These are phyloP conservation scores for Carassius auratus DNA, from an alignment of 2,113 vertebrate species.

Conservation along the genomic window DNA sequence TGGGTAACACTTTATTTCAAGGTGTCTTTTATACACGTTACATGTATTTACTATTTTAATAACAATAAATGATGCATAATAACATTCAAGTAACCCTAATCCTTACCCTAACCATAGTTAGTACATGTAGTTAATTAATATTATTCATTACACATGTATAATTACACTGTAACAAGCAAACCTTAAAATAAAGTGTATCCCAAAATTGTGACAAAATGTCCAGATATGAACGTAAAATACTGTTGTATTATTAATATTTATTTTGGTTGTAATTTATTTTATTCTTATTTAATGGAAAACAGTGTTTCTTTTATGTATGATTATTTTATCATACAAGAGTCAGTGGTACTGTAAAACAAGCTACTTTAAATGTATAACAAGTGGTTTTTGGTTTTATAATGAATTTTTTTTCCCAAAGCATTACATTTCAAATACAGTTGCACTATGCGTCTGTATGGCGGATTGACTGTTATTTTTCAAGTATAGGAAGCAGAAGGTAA, in stretches of 20 bases:
- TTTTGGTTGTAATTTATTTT: neutral
- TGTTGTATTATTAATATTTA: neutral
- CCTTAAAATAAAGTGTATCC: too few relatives aligned
- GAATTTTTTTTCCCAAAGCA: neutral
- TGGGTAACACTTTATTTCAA: too few relatives aligned
- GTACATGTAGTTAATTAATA: too few relatives aligned
- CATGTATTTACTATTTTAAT: too few relatives aligned
- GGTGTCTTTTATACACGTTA: too few relatives aligned
- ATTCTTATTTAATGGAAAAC: neutral
- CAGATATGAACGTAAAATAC: neutral
- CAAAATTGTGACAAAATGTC: neutral
- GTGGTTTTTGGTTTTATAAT: neutral
- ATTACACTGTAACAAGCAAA: too few relatives aligned
- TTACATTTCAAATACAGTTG: neutral
- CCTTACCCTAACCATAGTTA: too few relatives aligned
- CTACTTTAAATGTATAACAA: neutral
- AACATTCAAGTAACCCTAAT: too few relatives aligned
- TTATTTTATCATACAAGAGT: neutral
- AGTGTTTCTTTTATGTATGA: neutral
- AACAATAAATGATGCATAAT: too few relatives aligned
- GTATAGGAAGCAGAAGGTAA: conserved; percentile 8
- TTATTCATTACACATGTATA: too few relatives aligned
- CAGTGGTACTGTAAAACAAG: neutral
- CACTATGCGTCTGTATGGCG: neutral
- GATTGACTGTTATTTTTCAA: neutral